Conservation (phyloP, 2,113 vertebrate genomes). For the Grammomys dolichurus region DNA sequence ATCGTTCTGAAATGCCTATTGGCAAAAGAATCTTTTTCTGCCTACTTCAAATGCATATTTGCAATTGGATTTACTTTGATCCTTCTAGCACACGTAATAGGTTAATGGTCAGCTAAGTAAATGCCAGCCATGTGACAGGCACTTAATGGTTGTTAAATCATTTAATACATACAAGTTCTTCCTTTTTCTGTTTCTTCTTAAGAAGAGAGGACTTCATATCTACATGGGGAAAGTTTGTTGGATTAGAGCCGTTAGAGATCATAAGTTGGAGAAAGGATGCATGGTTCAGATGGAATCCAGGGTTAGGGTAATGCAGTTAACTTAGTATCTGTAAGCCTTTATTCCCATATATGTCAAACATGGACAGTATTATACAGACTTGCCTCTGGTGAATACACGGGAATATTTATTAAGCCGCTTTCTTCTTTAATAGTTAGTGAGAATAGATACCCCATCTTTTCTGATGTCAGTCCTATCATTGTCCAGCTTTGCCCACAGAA, state of each 20-base stretch:
- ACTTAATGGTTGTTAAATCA: slow-evolving; percentile 52
- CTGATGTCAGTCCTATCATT: not conserved
- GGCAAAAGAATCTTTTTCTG: slow-evolving; percentile 32
- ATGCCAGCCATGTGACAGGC: slow-evolving; percentile 18
- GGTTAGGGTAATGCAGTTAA: slow-evolving; percentile 29
- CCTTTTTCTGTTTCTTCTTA: not conserved
- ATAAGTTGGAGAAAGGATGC: not conserved
- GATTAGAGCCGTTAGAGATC: not conserved
- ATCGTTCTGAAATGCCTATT: slow-evolving; percentile 44
- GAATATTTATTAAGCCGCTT: slow-evolving; percentile 45
- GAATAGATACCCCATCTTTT: not conserved
- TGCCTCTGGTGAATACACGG: slow-evolving; percentile 6
- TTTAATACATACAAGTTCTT: slow-evolving; percentile 43
- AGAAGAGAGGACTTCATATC: not conserved
- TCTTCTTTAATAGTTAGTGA: slow-evolving; percentile 49
- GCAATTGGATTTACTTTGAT: slow-evolving; percentile 59
- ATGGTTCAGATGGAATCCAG: slow-evolving; percentile 7
- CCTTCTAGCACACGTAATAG: slow-evolving; percentile 15
- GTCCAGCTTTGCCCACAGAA: slow-evolving; percentile 1
- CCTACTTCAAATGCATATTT: slow-evolving; percentile 14
- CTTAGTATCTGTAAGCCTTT: not conserved
- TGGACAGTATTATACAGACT: not conserved
- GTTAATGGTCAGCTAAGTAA: slow-evolving; percentile 51
- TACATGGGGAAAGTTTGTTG: slow-evolving; percentile 29
- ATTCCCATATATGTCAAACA: slow-evolving; percentile 18